Evolutionary conservation across 2,113 vertebrate genomes (phyloP).

Genomic region (Strigops habroptila): DNA sequence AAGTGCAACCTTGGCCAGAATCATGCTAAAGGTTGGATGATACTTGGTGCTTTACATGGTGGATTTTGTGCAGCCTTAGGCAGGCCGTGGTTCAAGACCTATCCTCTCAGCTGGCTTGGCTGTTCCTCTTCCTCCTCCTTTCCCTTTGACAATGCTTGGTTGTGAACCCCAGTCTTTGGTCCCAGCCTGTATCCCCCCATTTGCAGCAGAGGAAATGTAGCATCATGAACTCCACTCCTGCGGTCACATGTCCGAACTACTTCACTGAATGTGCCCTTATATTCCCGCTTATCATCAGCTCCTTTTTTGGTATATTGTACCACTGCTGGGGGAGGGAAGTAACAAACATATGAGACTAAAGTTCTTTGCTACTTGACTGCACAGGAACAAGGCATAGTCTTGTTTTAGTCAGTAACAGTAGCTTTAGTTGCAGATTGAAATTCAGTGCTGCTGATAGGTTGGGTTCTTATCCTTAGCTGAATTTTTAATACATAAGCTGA

Average conservation of each 20-base stretch:
- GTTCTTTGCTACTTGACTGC: neutral
- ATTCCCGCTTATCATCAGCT: neutral
- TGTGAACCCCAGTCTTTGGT: neutral
- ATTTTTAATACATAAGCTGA: neutral
- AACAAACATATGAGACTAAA: neutral
- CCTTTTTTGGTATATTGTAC: neutral
- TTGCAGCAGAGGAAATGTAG: neutral
- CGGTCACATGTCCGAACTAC: neutral
- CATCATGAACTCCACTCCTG: neutral
- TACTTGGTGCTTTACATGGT: accelerated
- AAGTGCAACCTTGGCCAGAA: neutral
- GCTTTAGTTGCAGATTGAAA: neutral
- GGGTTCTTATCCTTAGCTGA: neutral
- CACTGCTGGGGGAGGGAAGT: neutral
- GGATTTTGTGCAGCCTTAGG: neutral
- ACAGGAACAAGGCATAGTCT: neutral
- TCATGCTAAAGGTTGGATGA: neutral
- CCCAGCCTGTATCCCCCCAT: neutral
- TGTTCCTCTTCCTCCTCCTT: neutral
- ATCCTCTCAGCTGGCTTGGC: neutral
- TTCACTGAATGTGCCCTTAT: neutral
- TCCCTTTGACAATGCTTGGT: neutral
- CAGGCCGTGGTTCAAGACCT: neutral
- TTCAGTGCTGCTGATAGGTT: neutral
- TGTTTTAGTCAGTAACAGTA: neutral